Evolutionary conservation across 2,888 invertebrate genomes (phyloP).

Genomic region (Spisula solida): DNA sequence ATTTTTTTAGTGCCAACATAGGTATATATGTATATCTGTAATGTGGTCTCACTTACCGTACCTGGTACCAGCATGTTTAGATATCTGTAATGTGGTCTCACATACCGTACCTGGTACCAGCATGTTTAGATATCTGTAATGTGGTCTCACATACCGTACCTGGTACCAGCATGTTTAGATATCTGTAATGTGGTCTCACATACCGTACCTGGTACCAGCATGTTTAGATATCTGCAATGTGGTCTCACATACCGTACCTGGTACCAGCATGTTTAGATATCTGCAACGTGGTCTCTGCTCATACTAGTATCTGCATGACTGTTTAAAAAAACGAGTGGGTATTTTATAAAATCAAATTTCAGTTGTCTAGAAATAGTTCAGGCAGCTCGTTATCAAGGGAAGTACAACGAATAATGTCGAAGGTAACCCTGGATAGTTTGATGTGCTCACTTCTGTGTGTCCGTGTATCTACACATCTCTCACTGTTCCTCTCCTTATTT

Average conservation of each 20-base stretch:
- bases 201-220: not conserved
- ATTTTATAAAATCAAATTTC: slow-evolving; percentile 60
- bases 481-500: not conserved
- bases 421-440: slow-evolving; percentile 75
- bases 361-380: slow-evolving; percentile 84
- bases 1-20: too few relatives aligned
- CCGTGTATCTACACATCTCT: not conserved
- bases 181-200: not conserved
- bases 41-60: too few relatives aligned
- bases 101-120: not conserved
- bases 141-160: not conserved
- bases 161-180: not conserved
- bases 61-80: not conserved
- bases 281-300: not conserved
- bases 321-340: not conserved
- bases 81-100: not conserved
- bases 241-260: not conserved
- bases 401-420: slow-evolving; percentile 77
- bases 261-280: not conserved
- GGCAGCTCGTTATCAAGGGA: slow-evolving; percentile 82
- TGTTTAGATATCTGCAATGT: too few relatives aligned
- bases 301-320: not conserved
- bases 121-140: too few relatives aligned
- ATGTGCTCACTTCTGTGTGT: slow-evolving; percentile 22
- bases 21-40: too few relatives aligned